phyloP scores from a whole-genome alignment of 2,888 invertebrate species.

The Sphaerophoria taeniata region DNA sequence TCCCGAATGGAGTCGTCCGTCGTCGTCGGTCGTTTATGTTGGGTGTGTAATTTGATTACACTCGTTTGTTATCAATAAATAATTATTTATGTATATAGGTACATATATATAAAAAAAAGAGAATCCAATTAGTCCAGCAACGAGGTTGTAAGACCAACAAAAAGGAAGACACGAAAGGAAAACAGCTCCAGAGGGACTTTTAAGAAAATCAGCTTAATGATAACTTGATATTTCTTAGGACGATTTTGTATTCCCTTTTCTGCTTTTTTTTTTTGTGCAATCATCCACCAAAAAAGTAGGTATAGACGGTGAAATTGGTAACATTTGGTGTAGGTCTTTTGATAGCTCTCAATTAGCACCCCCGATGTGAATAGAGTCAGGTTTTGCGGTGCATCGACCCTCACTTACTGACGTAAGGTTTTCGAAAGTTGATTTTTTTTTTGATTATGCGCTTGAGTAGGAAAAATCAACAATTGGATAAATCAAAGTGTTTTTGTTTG shows the following conservation, averaged over 20 bases:
- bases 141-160: not conserved
- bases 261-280: not conserved
- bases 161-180: too few relatives aligned
- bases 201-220: conserved; percentile 55
- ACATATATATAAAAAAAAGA: conserved; percentile 32
- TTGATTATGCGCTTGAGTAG: conserved; percentile 12
- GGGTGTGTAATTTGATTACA: conserved; percentile 61
- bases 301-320: not conserved
- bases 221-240: conserved; percentile 40
- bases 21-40: not conserved
- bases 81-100: too few relatives aligned
- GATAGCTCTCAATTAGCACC: conserved; percentile 29
- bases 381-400: too few relatives aligned
- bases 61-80: conserved; percentile 57
- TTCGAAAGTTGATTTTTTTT: not conserved
- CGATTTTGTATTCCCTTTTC: not conserved
- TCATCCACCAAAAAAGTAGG: not conserved
- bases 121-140: conserved; percentile 55
- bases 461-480: conserved; percentile 7
- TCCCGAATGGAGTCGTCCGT: not conserved
- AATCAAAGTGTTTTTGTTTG: conserved; percentile 5
- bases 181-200: conserved; percentile 5
- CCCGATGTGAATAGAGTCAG: not conserved
- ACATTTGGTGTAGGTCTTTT: conserved; percentile 7
- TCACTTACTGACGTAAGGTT: not conserved